phyloP scores from a whole-genome alignment of 1,140 invertebrate species.

The Xylocopa sonorina region DNA sequence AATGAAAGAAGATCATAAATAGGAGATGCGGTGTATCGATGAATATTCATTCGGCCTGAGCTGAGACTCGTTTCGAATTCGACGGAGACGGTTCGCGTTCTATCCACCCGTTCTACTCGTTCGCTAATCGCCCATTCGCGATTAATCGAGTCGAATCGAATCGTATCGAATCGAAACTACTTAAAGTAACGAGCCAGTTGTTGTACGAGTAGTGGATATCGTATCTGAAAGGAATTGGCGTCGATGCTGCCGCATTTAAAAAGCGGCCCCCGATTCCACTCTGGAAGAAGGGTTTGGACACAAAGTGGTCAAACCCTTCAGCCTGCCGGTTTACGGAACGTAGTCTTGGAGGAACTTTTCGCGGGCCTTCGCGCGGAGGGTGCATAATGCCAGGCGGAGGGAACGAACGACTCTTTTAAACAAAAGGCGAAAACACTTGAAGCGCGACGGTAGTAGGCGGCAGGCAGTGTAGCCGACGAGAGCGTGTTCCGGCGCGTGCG shows the following conservation, averaged over 20 bases:
- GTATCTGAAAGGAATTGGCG: no score
- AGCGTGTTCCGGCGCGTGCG: background rate
- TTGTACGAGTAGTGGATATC: no score
- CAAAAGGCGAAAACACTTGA: conserved; percentile 55
- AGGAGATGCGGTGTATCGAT: conserved; percentile 45
- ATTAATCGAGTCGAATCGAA: no score
- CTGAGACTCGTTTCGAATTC: conserved; percentile 27
- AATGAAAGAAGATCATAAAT: conserved; percentile 60
- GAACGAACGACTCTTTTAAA: conserved; percentile 23
- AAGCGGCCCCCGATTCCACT: no score
- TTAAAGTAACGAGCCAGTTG: no score
- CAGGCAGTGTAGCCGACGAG: no score
- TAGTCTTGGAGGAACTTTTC: conserved; percentile 63
- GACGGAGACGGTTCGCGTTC: conserved; percentile 22
- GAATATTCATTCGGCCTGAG: conserved; percentile 35
- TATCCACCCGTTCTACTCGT: background rate
- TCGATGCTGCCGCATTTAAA: no score
- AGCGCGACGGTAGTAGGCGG: conserved; percentile 5
- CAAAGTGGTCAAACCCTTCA: conserved; percentile 68
- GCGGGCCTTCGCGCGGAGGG: conserved; percentile 8
- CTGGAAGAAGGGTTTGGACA: conserved; percentile 44
- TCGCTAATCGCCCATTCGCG: no score
- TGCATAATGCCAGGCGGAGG: conserved; percentile 55
- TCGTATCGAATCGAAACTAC: no score
- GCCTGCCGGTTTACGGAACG: conserved; percentile 59